Percentiles rank a stretch among this genome's conserved stretches.
Conservation (phyloP, 2,888 invertebrate genomes). For the Pammene fasciana region DNA sequence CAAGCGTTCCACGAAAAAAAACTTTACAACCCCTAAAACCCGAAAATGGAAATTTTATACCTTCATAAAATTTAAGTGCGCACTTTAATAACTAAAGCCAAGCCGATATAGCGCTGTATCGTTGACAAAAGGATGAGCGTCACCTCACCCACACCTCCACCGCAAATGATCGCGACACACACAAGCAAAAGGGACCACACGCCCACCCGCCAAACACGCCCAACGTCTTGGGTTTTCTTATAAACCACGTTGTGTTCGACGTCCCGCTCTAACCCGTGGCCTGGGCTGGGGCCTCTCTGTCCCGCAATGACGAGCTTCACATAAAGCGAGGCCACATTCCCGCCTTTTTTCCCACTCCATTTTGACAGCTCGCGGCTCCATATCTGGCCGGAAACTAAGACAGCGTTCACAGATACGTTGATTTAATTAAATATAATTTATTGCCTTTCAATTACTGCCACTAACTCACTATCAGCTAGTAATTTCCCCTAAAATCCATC, state of each 20-base stretch:
- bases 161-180: conserved; percentile 56
- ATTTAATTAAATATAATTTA: not conserved
- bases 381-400: conserved; percentile 81
- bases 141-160: conserved; percentile 60
- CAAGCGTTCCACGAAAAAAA: conserved; percentile 25
- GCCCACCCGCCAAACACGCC: conserved; percentile 84
- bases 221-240: conserved; percentile 84
- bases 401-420: conserved; percentile 68
- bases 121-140: conserved; percentile 79
- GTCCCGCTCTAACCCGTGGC: conserved; percentile 62
- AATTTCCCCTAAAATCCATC: no score
- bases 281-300: conserved; percentile 62
- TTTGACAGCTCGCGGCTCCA: conserved; percentile 84
- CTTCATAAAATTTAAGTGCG: conserved; percentile 75
- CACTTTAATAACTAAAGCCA: conserved; percentile 79
- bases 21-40: conserved; percentile 43
- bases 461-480: not conserved
- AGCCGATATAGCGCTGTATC: conserved; percentile 77
- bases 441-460: not conserved
- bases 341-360: conserved; percentile 85
- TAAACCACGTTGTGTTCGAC: conserved; percentile 81
- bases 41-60: conserved; percentile 76
- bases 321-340: conserved; percentile 84
- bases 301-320: conserved; percentile 82
- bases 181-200: conserved; percentile 73